These are phyloP conservation scores for Callyntrura sp. DNA, from an alignment of 2,888 invertebrate genomes.

Conservation along the genomic window DNA sequence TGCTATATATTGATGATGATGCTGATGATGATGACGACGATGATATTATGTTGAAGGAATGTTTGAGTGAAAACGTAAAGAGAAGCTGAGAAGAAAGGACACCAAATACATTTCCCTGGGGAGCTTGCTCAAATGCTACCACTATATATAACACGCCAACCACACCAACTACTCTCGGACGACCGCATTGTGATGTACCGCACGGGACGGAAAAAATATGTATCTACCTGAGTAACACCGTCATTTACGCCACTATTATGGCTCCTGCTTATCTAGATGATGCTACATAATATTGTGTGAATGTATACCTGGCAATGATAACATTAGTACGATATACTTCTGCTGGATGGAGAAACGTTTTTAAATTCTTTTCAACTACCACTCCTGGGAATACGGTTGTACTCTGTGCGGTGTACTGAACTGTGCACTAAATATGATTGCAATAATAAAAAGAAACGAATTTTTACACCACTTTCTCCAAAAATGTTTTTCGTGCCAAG, in stretches of 20 bases:
- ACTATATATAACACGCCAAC: neutral
- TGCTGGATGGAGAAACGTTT: too few relatives aligned
- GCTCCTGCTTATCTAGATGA: slow-evolving; percentile 42
- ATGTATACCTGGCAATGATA: neutral
- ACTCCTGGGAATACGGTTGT: too few relatives aligned
- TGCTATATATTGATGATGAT: too few relatives aligned
- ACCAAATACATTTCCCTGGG: slow-evolving; percentile 75
- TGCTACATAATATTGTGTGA: neutral
- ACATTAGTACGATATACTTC: neutral
- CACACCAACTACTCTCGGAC: slow-evolving; percentile 62
- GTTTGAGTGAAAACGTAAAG: slow-evolving; percentile 29
- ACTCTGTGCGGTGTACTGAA: neutral
- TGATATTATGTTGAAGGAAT: neutral
- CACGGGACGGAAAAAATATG: slow-evolving; percentile 61
- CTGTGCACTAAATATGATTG: too few relatives aligned
- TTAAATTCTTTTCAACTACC: too few relatives aligned
- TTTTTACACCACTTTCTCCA: too few relatives aligned
- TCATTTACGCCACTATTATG: slow-evolving; percentile 18
- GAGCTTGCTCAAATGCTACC: slow-evolving; percentile 69
- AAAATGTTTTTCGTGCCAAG: too few relatives aligned
- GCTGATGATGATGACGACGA: too few relatives aligned
- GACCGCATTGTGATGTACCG: slow-evolving; percentile 74
- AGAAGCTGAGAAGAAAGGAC: slow-evolving; percentile 63
- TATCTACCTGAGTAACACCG: slow-evolving; percentile 70
- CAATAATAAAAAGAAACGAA: too few relatives aligned